These are phyloP conservation scores for Sarcophaga subvicina DNA, from an alignment of 2,888 invertebrate genomes.

Conservation along the genomic window DNA sequence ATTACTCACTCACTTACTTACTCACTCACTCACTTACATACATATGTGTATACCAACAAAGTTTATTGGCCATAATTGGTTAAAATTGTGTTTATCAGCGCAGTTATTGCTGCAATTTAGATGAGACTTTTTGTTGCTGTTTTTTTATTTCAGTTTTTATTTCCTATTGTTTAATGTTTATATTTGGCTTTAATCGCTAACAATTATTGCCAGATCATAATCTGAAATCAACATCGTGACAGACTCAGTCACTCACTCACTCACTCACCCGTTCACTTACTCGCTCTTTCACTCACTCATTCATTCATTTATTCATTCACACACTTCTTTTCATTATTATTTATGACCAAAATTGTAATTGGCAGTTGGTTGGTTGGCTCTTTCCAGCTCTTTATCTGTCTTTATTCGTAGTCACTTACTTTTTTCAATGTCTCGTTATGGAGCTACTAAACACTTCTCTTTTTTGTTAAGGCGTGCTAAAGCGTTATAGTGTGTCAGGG, in stretches of 20 bases:
- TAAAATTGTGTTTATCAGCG: slow-evolving; percentile 52
- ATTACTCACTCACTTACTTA: neutral
- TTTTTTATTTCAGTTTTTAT: neutral
- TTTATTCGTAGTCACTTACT: neutral
- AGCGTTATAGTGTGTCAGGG: neutral
- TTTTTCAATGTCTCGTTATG: neutral
- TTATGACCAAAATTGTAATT: slow-evolving; percentile 60
- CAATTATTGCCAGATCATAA: slow-evolving; percentile 63
- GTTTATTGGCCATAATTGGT: slow-evolving; percentile 51
- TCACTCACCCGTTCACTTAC: neutral
- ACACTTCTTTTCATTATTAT: slow-evolving; percentile 24
- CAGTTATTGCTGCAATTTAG: slow-evolving; percentile 51
- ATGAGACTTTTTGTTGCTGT: slow-evolving; percentile 7
- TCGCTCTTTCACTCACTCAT: slow-evolving; percentile 5
- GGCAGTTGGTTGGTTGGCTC: slow-evolving; percentile 10
- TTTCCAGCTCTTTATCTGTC: neutral
- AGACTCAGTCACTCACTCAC: neutral
- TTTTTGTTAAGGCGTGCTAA: neutral
- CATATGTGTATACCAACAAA: neutral
- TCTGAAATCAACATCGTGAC: slow-evolving; percentile 50
- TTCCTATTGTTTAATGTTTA: slow-evolving; percentile 53
- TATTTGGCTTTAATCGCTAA: slow-evolving; percentile 55
- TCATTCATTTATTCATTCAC: slow-evolving; percentile 13
- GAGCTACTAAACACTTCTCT: neutral
- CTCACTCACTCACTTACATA: neutral